Percentiles rank a stretch among this genome's conserved stretches.
Evolutionary conservation across 2,888 invertebrate species (phyloP).

Genomic region (Saturnia japonica): DNA sequence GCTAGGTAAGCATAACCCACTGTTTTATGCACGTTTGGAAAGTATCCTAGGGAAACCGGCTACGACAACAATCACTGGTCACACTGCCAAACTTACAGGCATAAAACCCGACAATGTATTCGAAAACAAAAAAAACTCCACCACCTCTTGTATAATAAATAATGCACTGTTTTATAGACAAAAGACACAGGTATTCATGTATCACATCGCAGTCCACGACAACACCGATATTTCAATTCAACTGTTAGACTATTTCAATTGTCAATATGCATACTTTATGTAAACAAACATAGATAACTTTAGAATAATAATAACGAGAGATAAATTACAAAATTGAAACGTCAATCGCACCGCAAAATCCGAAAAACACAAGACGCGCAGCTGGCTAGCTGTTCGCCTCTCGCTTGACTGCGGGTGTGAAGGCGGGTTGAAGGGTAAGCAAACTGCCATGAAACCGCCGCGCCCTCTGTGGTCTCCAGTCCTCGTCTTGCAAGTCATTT

Average conservation of each 20-base stretch:
- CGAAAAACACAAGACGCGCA: slow-evolving; percentile 80
- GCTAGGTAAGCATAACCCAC: slow-evolving; percentile 79
- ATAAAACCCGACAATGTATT: slow-evolving; percentile 63
- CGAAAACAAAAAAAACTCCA: slow-evolving; percentile 56
- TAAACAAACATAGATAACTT: slow-evolving; percentile 59
- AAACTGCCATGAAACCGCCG: slow-evolving; percentile 46
- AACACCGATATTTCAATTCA: slow-evolving; percentile 49
- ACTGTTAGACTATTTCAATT: slow-evolving; percentile 40
- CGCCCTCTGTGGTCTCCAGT: slow-evolving; percentile 69
- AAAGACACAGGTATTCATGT: slow-evolving; percentile 75
- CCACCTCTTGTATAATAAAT: slow-evolving; percentile 62
- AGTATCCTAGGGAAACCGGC: slow-evolving; percentile 79
- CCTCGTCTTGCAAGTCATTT: slow-evolving; percentile 71
- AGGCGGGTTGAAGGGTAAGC: slow-evolving; percentile 53
- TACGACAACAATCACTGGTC: slow-evolving; percentile 81
- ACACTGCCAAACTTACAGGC: slow-evolving; percentile 67
- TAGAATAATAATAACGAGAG: slow-evolving; percentile 55
- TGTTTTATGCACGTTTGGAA: slow-evolving; percentile 80
- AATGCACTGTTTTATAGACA: slow-evolving; percentile 74
- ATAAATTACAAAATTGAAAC: slow-evolving; percentile 69
- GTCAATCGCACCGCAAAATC: slow-evolving; percentile 74
- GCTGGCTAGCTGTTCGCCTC: slow-evolving; percentile 70
- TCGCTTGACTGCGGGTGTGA: slow-evolving; percentile 68
- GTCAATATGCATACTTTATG: slow-evolving; percentile 56
- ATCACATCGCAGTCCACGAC: slow-evolving; percentile 58